phyloP scores from a whole-genome alignment of 2,888 invertebrate species.

The Eupithecia subfuscata region DNA sequence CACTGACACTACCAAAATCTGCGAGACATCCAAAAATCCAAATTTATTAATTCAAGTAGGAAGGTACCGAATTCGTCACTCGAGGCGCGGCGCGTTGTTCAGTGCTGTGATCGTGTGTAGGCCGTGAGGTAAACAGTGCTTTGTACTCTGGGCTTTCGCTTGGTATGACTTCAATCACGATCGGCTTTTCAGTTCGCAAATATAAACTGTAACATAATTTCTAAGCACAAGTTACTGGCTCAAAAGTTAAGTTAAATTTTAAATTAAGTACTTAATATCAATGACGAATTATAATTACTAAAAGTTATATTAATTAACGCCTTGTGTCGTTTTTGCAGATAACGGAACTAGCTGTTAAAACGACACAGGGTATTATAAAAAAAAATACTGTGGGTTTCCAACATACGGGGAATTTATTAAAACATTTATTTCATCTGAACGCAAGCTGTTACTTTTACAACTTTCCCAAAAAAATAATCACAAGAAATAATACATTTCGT shows the following conservation, averaged over 20 bases:
- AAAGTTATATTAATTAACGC: not conserved
- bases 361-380: not conserved
- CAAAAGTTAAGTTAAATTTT: not conserved
- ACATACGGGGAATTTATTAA: conserved; percentile 24
- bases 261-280: not conserved
- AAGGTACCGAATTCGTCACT: not conserved
- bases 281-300: not conserved
- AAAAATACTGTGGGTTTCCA: conserved; percentile 12
- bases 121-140: not conserved
- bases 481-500: conserved; percentile 53
- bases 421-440: conserved; percentile 41
- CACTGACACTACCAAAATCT: not conserved
- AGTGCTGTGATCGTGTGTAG: not conserved
- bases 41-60: not conserved
- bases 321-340: not conserved
- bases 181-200: not conserved
- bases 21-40: not conserved
- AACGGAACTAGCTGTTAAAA: conserved; percentile 1
- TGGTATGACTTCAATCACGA: not conserved
- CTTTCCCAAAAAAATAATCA: conserved; percentile 50
- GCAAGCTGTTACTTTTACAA: conserved; percentile 47
- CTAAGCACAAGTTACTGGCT: not conserved
- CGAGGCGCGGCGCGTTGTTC: not conserved
- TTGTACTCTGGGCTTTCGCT: not conserved
- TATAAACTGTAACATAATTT: not conserved